Evolutionary conservation across 2,888 invertebrate genomes (phyloP), one percentile per base, ranked within the genome.

Genomic region (Dynastes hyllus): DNA sequence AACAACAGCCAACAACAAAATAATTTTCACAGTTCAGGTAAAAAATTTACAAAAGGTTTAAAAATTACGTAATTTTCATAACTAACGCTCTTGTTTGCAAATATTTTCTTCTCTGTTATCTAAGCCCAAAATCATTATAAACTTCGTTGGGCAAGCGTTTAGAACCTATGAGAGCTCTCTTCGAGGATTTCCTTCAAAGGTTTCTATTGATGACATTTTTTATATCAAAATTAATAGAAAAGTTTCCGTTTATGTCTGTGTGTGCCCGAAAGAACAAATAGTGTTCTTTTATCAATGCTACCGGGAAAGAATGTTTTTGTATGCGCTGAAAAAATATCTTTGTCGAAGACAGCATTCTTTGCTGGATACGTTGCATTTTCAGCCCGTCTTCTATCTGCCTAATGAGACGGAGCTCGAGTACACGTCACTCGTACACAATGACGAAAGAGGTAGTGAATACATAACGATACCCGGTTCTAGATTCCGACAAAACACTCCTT

Each of bases 341-440:
- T 75, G 61, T 61, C 61, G 40, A 50, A 75, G 73, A 75, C 22
- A 61, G n/a, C 40, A 27, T 75, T 75, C 61, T 75, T 61, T 37
- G 55, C 53, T 22, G 58, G 40, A n/a, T 61, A 61, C 61, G 73
- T 76, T 63, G 75, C 78, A 73, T 78, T 75, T 75, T 66, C 77
- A 78, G 73, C 29, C 50, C 78, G 61, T 73, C 73, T 78, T 78
- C 78, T 67, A 37, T 78, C 71, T 71, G 53, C 78, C 37, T 78
- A 79, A 79, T 79, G 76, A 79, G 76, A 79, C 79, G 71, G 65
- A 76, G 76, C 79, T 76, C 79, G 61, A 76, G 76, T 76, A 76
- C 76, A 79, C 70, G 76, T 79, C 79, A 79, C 65, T 76, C 76
- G 66, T 69, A 79, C 70, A 79, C 79, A 79, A 79, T 69, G 65